Base-by-base conservation (phyloP, 2,113 vertebrate species). In the Bubo blakistoni region DNA sequence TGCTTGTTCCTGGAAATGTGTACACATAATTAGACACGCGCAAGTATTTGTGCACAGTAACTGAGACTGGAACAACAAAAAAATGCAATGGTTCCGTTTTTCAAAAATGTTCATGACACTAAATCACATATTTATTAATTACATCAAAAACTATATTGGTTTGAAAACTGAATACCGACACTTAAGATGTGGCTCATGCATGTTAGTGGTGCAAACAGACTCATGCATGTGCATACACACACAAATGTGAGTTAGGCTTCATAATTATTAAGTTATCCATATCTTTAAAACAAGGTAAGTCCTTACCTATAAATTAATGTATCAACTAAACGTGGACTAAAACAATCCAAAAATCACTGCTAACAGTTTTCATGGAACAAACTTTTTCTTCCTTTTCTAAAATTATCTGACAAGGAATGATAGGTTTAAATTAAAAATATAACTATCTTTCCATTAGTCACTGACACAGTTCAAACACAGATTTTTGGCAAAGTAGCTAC, bases 391-490 rank as follows among this genome's bases (percentile, higher is more conserved):
- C 34, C 55, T 90, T 84, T 76, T 85, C 66, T 74, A 94, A 46
- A 30, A 95, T 16, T 5, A 91, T 59, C 36, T 71, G 46, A 94
- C 81, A 97, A 77, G 94, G 40, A 96, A 97, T 30, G 47, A 92
- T 2, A 83, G 44, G 38, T 76, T 96, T 55, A 94, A 96, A 91
- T 76, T 86, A 81, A 96, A 96, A 95, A 92, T 91, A 95, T 44
- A 97, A 96, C 55, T 91, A 95, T 91, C 63, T 83, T 96, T 84
- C 83, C 47, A 90, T 95, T 61, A 95, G 76, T 94, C 85, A 83
- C 69, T 94, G 91, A 97, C 88, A 92, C 47, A 76, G 96, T 92
- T 97, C 94, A 91, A 93, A 97, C 88, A 94, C 59, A 96, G 90
- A 94, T 93, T 94, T 88, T 81, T 98, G 96, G 95, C 96, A 96